Evolutionary conservation across 2,888 invertebrate species (phyloP), one percentile per base, ranked within the genome.

Genomic region (Cataglyphis rosenhaueri): DNA sequence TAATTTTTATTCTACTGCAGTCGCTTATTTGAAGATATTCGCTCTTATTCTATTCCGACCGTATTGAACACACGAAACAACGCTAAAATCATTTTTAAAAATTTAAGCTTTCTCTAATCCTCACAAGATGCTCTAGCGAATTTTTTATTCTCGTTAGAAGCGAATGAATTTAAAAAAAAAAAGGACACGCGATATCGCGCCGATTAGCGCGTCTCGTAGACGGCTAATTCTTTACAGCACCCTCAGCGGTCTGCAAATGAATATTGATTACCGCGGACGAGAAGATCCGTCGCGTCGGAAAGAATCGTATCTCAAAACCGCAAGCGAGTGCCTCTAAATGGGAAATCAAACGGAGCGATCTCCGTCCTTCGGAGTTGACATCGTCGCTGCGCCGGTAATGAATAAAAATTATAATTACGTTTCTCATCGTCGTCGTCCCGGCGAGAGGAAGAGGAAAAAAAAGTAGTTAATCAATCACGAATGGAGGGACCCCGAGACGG

Each of bases 321-420:
- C 94, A 94, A 94, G 93, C 93, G 92, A 92, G 90, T 90, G 91
- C 89, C 89, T 91, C 89, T 90, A 92, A 93, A 93, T 93, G 92
- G 89, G 90, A 91, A 93, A 94, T 93, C 93, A 93, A 92, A 92
- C 91, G 85, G 87, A 89, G 85, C 87, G 90, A 92, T 90, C 89
- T 89, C 85, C 81, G 84, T 81, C 87, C 84, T 70, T 35, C 62
- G 59, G 5, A 84, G 82, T 84, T 83, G 76, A 25, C 76, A 59
- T 52, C 71, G 81, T 78, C 85, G 71, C 88, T 84, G 84, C 85
- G 81, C 87, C 81, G 89, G 91, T 94, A 94, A 94, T 94, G 94
- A 94, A 94, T 94, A 94, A 94, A 94, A 94, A 94, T 94, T 94
- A 94, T 94, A 94, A 94, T 94, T 94, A 93, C 94, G 92, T 93